A percentile compares a stretch with the other conserved stretches of the same genome.
Conservation (phyloP, 2,888 invertebrate species). For the Diplazon laetatorius region DNA sequence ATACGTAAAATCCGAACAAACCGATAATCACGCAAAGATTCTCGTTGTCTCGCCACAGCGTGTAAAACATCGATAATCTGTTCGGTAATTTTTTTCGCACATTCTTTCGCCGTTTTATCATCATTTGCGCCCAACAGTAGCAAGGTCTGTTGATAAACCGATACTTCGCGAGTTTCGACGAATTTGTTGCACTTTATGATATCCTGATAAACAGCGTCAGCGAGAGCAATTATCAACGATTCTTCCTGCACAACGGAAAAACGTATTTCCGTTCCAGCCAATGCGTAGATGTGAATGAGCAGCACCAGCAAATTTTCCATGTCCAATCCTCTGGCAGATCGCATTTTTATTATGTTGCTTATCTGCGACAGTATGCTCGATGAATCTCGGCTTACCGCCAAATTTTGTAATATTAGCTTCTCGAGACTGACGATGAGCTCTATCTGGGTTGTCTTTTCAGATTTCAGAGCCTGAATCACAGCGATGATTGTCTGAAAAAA, state of each 20-base stretch:
- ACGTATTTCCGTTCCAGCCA: slow-evolving; percentile 85
- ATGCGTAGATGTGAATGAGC: slow-evolving; percentile 85
- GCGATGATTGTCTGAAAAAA: slow-evolving; percentile 82
- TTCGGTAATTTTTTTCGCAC: slow-evolving; percentile 78
- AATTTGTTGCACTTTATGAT: slow-evolving; percentile 78
- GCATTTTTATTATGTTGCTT: slow-evolving; percentile 84
- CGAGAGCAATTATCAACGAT: slow-evolving; percentile 83
- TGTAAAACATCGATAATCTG: slow-evolving; percentile 79
- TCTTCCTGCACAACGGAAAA: slow-evolving; percentile 84
- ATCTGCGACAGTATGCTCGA: slow-evolving; percentile 84
- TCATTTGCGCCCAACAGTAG: slow-evolving; percentile 74
- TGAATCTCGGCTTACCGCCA: slow-evolving; percentile 81
- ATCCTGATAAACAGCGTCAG: slow-evolving; percentile 85
- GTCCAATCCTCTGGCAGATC: slow-evolving; percentile 84
- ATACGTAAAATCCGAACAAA: slow-evolving; percentile 67
- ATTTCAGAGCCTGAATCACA: slow-evolving; percentile 85
- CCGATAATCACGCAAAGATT: slow-evolving; percentile 82
- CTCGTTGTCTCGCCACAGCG: slow-evolving; percentile 80
- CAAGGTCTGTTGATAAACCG: slow-evolving; percentile 77
- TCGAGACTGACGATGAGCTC: slow-evolving; percentile 86
- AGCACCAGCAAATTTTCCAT: slow-evolving; percentile 85
- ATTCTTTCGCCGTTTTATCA: slow-evolving; percentile 72
- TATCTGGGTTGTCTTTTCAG: slow-evolving; percentile 83
- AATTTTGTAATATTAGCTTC: slow-evolving; percentile 84
- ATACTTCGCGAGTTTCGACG: slow-evolving; percentile 69